Conservation (phyloP, 2,797 vertebrate species). For the Myotis myotis region DNA sequence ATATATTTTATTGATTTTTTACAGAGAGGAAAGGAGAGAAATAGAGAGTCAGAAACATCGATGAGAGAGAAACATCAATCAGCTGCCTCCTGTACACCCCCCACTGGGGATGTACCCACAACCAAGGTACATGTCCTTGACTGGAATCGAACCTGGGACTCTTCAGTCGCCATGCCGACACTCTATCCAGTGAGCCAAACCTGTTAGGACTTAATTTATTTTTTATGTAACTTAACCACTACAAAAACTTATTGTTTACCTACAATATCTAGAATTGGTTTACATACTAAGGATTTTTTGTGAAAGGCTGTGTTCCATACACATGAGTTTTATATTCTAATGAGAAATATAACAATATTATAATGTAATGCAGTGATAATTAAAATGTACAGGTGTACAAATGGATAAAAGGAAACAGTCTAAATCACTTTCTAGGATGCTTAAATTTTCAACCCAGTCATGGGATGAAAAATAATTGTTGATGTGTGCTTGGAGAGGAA, state of each 20-base stretch:
- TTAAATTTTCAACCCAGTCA: background rate
- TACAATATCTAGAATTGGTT: background rate
- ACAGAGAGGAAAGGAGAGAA: too few species aligned
- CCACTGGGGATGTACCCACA: too few species aligned
- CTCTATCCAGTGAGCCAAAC: too few species aligned
- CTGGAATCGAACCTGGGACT: too few species aligned
- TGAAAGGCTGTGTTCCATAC: background rate
- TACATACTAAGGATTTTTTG: background rate
- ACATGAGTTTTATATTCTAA: background rate
- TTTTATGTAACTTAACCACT: background rate
- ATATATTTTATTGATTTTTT: too few species aligned
- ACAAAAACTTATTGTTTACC: background rate
- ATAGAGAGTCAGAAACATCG: too few species aligned
- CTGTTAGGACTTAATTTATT: too few species aligned
- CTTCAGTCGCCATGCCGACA: too few species aligned
- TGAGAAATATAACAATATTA: background rate
- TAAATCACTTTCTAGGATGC: background rate
- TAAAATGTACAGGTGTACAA: background rate
- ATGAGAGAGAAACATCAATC: too few species aligned
- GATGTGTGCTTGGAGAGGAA: background rate
- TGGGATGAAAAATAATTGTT: background rate
- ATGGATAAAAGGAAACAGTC: background rate
- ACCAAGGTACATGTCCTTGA: too few species aligned
- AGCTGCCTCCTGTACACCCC: too few species aligned
- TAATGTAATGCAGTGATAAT: background rate